Conservation (phyloP, 2,797 vertebrate genomes). For the Anabacerthia variegaticeps region DNA sequence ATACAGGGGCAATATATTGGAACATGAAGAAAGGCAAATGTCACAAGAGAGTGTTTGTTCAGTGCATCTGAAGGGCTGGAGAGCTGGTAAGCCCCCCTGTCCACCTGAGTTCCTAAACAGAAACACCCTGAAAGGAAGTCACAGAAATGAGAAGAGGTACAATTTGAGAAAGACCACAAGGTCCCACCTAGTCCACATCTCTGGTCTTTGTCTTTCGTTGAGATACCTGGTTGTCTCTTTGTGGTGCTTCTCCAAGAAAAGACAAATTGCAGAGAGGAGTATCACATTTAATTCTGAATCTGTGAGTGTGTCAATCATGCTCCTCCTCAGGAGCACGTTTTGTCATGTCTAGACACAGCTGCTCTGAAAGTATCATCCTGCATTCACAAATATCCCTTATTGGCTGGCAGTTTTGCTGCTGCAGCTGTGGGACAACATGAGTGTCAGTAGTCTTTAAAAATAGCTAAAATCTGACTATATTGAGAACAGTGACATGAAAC, state of each 20-base stretch:
- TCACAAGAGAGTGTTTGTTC: neutral
- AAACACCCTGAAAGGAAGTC: neutral
- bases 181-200: neutral
- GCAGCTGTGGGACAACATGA: neutral
- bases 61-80: neutral
- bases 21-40: neutral
- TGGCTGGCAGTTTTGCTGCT: neutral
- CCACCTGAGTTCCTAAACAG: neutral
- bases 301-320: neutral
- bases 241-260: neutral
- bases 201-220: neutral
- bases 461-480: neutral
- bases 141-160: neutral
- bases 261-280: neutral
- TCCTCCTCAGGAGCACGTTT: neutral
- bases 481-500: neutral
- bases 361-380: neutral
- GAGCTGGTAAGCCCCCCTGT: neutral
- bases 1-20: neutral
- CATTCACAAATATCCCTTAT: neutral
- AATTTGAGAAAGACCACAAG: neutral
- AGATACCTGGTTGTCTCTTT: neutral
- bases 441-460: neutral
- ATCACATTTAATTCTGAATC: neutral
- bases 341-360: constrained; percentile 4